Base-by-base conservation (phyloP, 2,797 vertebrate genomes). In the Hoplostethus mediterraneus region DNA sequence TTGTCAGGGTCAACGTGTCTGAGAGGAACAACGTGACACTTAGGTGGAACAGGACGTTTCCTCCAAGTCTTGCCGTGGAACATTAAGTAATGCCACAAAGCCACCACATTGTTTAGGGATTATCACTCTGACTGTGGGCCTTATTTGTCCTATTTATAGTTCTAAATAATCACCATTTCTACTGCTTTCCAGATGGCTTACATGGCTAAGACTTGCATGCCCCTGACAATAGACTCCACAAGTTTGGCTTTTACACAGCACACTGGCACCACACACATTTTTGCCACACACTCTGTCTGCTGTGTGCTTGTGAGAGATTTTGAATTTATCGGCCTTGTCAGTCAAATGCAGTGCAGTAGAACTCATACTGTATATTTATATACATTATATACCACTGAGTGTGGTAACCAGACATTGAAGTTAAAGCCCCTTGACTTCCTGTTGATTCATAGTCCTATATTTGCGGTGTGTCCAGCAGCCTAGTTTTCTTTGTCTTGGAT, bases 141-240 rank as follows among this genome's bases (percentile, higher is more conserved):
- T 79, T 89, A 87, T 88, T 77, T 84, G 80, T 89, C 91, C 83
- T 92, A 91, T 92, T 91, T 91, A 83, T 90, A 89, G 90, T 72
- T 63, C 47, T 72, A 79, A 86, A 90, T 91, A 81, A 88, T 90
- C 73, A 82, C 77, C 69, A 77, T 91, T 91, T 87, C 83, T 89
- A 65, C 82, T 86, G 54, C 68, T 84, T 92, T 89, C 91, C 93
- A 93, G 91, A 93, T 92, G 89, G 82, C 79, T 86, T 76, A 69
- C 70, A 84, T 82, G 75, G 72, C 81, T 63, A 71, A 80, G 80
- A 77, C 78, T 83, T 52, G 68, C 78, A 86, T 88, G 82, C 80
- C 76, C 85, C 87, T 81, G 75, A 84, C 87, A 88, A 87, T 84
- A 82, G 81, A 89, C 83, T 90, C 83, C 76, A 82, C 85, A 87